Conservation (phyloP, 2,888 invertebrate species). For the Pimpla rufipes region DNA sequence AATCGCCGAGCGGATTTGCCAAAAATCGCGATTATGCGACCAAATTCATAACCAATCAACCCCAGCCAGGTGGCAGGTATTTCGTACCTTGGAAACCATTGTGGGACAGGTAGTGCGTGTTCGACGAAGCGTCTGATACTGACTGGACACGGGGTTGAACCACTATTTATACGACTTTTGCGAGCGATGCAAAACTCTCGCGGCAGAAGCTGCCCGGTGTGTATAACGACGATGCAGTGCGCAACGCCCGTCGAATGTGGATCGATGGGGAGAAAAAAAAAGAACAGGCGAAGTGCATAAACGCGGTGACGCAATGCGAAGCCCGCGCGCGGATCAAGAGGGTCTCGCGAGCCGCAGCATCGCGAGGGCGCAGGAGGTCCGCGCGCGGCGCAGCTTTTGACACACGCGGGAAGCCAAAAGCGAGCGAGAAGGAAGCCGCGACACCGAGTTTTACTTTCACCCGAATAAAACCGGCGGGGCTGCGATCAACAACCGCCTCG, state of each 20-base stretch:
- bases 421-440: constrained; percentile 46
- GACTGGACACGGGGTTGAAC: constrained; percentile 72
- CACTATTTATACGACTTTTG: constrained; percentile 75
- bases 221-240: not conserved
- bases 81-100: constrained; percentile 69
- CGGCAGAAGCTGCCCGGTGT: not conserved
- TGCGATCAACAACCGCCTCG: constrained; percentile 11
- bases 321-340: constrained; percentile 12
- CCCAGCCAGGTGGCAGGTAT: constrained; percentile 27
- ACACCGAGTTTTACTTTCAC: constrained; percentile 62
- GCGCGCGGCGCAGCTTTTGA: not conserved
- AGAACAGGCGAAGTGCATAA: constrained; percentile 47
- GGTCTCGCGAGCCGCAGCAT: constrained; percentile 7
- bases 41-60: not conserved
- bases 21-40: not conserved
- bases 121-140: constrained; percentile 75
- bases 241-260: constrained; percentile 53
- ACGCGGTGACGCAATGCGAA: constrained; percentile 52
- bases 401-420: constrained; percentile 16
- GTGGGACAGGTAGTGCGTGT: constrained; percentile 68
- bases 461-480: constrained; percentile 59
- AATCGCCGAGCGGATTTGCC: no score
- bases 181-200: constrained; percentile 7
- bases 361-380: constrained; percentile 1
- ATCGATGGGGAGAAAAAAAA: constrained; percentile 30